These are phyloP conservation scores for Furcifer pardalis DNA, from an alignment of 2,797 vertebrate genomes.

Conservation along the genomic window DNA sequence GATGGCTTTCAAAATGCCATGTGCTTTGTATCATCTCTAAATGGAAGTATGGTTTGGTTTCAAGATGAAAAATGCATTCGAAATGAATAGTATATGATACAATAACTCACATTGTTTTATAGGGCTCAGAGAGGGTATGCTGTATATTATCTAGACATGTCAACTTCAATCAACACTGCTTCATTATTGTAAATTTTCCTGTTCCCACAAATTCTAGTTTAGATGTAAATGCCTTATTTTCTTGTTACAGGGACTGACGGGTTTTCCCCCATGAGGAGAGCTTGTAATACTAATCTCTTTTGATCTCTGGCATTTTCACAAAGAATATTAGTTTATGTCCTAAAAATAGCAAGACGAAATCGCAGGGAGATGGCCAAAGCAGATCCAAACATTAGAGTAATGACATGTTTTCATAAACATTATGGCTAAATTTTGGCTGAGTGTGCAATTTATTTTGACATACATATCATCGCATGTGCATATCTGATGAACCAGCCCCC, in stretches of 20 bases:
- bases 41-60: background rate
- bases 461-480: background rate
- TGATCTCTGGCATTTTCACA: slow-evolving; percentile 39
- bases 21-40: background rate
- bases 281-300: slow-evolving; percentile 28
- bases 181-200: slow-evolving; percentile 15
- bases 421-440: slow-evolving; percentile 34
- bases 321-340: slow-evolving; percentile 16
- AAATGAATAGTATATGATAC: background rate
- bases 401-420: slow-evolving; percentile 18
- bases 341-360: slow-evolving; percentile 34
- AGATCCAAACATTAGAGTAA: slow-evolving; percentile 20
- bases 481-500: slow-evolving; percentile 17
- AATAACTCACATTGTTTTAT: slow-evolving; percentile 13
- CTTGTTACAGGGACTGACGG: background rate
- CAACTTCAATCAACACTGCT: slow-evolving; percentile 17
- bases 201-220: background rate
- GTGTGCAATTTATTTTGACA: slow-evolving; percentile 21
- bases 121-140: slow-evolving; percentile 1
- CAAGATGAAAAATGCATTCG: background rate
- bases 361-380: background rate
- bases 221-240: slow-evolving; percentile 37
- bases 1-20: background rate
- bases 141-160: slow-evolving; percentile 16
- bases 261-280: background rate